These are phyloP conservation scores for Xenopus petersii DNA, from an alignment of 2,797 vertebrate species.

Conservation along the genomic window DNA sequence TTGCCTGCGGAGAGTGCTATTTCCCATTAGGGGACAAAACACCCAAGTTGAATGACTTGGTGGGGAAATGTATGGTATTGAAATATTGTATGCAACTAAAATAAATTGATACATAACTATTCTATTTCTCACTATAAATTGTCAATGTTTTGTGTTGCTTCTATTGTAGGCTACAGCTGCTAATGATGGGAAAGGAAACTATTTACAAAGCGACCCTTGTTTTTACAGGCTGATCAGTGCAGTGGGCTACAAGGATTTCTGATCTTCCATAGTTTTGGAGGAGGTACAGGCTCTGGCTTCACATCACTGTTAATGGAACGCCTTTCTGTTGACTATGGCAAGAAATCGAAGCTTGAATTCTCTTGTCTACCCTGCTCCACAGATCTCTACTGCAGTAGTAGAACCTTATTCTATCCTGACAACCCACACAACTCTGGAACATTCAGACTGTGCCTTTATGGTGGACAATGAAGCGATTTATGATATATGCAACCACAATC, in stretches of 20 bases:
- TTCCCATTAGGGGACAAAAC: no score
- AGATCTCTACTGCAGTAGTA: constrained; percentile 89
- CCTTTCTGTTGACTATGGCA: constrained; percentile 88
- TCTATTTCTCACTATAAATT: no score
- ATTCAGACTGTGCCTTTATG: constrained; percentile 93
- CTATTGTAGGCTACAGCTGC: no score
- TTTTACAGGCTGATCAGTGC: constrained; percentile 81
- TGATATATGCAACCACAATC: constrained; percentile 87
- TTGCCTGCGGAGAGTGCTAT: no score
- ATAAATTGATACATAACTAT: no score
- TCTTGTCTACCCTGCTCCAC: constrained; percentile 87
- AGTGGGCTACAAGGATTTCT: constrained; percentile 90
- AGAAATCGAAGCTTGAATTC: constrained; percentile 93
- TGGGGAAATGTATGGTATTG: no score
- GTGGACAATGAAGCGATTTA: constrained; percentile 95
- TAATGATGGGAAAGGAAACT: no score
- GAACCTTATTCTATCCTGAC: constrained; percentile 94
- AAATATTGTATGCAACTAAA: no score
- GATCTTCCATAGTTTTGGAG: constrained; percentile 92
- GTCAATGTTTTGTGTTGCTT: no score
- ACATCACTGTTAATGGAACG: constrained; percentile 90
- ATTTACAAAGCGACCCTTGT: background rate
- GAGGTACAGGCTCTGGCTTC: constrained; percentile 89
- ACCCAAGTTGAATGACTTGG: no score
- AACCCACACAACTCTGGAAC: constrained; percentile 90